Evolutionary conservation across 2,888 invertebrate genomes (phyloP).

Genomic region (Pyrrhosoma nymphula): DNA sequence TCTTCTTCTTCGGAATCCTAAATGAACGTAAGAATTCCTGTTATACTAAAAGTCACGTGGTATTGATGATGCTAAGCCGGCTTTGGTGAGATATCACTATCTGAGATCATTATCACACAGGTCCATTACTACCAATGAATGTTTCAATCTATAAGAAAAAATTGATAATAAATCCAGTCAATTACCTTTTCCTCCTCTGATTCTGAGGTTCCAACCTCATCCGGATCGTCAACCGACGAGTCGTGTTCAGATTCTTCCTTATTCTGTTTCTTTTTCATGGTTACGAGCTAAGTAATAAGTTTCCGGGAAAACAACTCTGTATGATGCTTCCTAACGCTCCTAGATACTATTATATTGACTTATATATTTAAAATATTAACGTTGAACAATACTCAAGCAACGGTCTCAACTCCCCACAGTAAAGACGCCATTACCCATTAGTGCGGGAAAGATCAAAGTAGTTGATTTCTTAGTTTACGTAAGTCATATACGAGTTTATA

Average conservation of each 20-base stretch:
- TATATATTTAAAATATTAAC: neutral
- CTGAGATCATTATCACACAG: neutral
- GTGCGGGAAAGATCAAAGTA: conserved; percentile 65
- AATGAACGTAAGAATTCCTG: neutral
- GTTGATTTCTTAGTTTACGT: conserved; percentile 14
- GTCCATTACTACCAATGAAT: neutral
- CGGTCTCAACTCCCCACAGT: neutral
- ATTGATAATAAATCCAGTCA: neutral
- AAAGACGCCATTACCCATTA: conserved; percentile 65
- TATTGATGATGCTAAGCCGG: conserved; percentile 36
- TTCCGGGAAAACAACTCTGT: neutral
- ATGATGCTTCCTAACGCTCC: neutral
- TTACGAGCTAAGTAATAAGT: neutral
- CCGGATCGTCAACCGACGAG: conserved; percentile 64
- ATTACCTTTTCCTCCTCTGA: conserved; percentile 54
- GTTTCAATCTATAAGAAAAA: neutral
- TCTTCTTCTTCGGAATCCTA: conserved; percentile 56
- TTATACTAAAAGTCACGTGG: conserved; percentile 54
- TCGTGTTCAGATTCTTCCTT: conserved; percentile 63
- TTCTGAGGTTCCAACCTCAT: conserved; percentile 58
- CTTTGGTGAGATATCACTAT: neutral
- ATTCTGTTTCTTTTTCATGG: conserved; percentile 60
- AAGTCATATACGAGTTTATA: neutral
- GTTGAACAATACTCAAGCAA: neutral
- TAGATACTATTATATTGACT: neutral